Evolutionary conservation across 2,113 vertebrate genomes (phyloP).

Genomic region (Myanophis thanlyinensis): DNA sequence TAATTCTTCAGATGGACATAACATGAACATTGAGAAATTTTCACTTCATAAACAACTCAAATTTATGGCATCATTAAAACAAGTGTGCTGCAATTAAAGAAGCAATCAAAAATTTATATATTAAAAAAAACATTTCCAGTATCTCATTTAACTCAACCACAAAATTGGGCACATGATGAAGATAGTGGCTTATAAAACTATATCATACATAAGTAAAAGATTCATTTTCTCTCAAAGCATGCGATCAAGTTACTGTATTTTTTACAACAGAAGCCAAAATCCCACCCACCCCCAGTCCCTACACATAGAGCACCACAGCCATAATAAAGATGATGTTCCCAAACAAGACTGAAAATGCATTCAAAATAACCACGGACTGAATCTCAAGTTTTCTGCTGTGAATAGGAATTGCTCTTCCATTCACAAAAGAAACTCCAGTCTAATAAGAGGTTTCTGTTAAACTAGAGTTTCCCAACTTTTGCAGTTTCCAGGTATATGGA

Average conservation of each 20-base stretch:
- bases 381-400: neutral
- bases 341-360: slow-evolving; percentile 37
- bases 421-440: neutral
- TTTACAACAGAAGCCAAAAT: slow-evolving; percentile 12
- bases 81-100: slow-evolving; percentile 20
- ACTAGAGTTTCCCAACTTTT: neutral
- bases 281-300: neutral
- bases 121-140: slow-evolving; percentile 16
- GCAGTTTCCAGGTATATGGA: neutral
- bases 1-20: slow-evolving; percentile 16
- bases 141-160: neutral
- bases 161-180: neutral
- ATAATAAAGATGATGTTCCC: slow-evolving; percentile 26
- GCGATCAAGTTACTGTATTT: slow-evolving; percentile 31
- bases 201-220: slow-evolving; percentile 11
- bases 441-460: neutral
- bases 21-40: slow-evolving; percentile 6
- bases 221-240: slow-evolving; percentile 35
- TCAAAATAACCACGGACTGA: slow-evolving; percentile 42
- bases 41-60: neutral
- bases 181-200: slow-evolving; percentile 8
- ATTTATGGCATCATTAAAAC: slow-evolving; percentile 8
- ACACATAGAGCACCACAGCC: neutral
- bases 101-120: neutral
- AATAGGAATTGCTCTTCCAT: neutral